Evolutionary conservation across 2,888 invertebrate species (phyloP), one percentile per base, ranked within the genome.

Genomic region (Andrena praecox): DNA sequence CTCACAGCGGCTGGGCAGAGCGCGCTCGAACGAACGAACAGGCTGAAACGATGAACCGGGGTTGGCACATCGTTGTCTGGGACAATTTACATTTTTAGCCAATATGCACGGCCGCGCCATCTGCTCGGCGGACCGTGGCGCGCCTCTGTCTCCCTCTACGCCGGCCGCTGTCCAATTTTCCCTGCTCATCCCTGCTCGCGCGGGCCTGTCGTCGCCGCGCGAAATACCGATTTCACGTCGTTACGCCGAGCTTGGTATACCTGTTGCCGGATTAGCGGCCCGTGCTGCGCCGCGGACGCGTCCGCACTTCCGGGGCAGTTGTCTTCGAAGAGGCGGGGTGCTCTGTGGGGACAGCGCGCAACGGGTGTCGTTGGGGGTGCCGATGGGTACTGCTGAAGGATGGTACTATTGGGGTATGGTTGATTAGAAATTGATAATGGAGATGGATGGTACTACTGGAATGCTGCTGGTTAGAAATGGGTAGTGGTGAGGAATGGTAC

Each of bases 11-110:
- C 63, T 87, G 71, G 69, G 31, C 84, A 69, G 52, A 59, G 31
- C 70, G 69, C 60, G 74, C 54, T 48, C 75, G 72, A 83, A 81
- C 77, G 77, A 77, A 69, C 76, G 84, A 82, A 63, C 74, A 77
- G 82, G 79, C 77, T 78, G 50, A 31, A 64, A 64, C 64, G 67
- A 73, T 62, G 75, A 73, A 77, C 82, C 82, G 66, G 81, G 80
- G 77, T 68, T 63, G 42, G 70, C 69, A 86, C 82, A 77, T 84
- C 82, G 85, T 84, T 81, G 24, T 27, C 42, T 10, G 80, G 86
- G 86, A 85, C 89, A 91, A 92, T 93, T 93, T 92, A 90, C 91
- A 92, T 92, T 93, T 93, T 91, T 89, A 88, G 88, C 88, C 90
- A 91, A 91, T 92, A 92, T 91, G 91, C 90, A 31, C 54, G 77